Conservation (phyloP, 2,797 vertebrate genomes). For the Cottoperca gobio region DNA sequence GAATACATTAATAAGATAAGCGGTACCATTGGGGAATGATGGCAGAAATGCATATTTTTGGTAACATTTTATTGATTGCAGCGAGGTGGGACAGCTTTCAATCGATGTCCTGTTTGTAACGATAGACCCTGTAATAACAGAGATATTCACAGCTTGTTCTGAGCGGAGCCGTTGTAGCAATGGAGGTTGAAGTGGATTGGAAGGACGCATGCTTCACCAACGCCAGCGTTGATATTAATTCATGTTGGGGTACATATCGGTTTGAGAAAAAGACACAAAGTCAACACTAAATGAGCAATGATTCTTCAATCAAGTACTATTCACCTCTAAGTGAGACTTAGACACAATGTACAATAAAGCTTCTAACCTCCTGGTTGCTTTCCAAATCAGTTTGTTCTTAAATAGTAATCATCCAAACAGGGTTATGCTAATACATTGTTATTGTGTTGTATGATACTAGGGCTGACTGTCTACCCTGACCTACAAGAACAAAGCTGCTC, state of each 20-base stretch:
- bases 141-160: background rate
- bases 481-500: background rate
- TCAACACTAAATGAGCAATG: too few species aligned
- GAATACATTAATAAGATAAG: conserved; percentile 7
- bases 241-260: background rate
- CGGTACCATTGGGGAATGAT: background rate
- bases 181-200: background rate
- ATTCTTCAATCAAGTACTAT: background rate
- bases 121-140: conserved; percentile 13
- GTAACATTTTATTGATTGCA: conserved; percentile 22
- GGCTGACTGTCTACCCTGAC: background rate
- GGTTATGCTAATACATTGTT: too few species aligned
- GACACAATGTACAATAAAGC: background rate
- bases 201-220: rapidly evolving
- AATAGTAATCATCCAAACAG: background rate
- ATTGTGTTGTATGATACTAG: too few species aligned
- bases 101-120: conserved; percentile 19
- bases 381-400: too few species aligned
- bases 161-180: too few species aligned
- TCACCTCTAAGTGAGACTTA: background rate
- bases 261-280: background rate
- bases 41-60: conserved; percentile 28
- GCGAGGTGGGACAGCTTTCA: conserved; percentile 15
- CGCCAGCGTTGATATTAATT: background rate
- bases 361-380: background rate